Base-by-base conservation (phyloP, 2,888 invertebrate genomes). In the Pseudococcus viburni region DNA sequence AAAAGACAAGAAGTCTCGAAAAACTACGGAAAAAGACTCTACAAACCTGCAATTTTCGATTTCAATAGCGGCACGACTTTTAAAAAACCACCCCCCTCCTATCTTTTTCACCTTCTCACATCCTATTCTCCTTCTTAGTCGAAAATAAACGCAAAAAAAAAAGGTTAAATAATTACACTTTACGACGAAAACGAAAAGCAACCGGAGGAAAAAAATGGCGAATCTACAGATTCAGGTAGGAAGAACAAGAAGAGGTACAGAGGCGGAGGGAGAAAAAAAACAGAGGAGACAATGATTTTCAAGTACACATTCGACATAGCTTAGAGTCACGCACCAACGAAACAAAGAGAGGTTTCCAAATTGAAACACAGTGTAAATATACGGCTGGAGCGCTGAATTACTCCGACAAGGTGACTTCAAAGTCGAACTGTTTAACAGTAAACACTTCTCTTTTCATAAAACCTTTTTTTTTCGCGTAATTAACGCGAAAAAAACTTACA, bases 281-380 rank as follows among this genome's bases (percentile, higher is more conserved):
- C 17, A 8, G 12, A 64, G 26, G 33, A 39, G 59, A 86, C 39
- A 86, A 86, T 55, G 39, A 42, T 86, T 86, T 86, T 86, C 64
- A 68, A 86, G 86, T 85, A 85, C 86, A 86, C 86, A 86, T 86
- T 68, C 39, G 86, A 59, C 68, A 86, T 86, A 86, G 86, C 86
- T 86, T 68, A 59, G 17, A 86, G 86, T 86, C 86, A 86, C 86
- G 86, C 86, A 86, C 64, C 26, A 68, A 86, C 68, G 64, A 86
- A 68, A 86, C 68, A 68, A 86, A 59, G 86, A 86, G 42, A 86
- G 42, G 84, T 86, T 86, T 86, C 86, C 68, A 86, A 86, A 86
- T 86, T 86, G 86, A 86, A 86, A 86, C 55, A 64, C 86, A 86
- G 86, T 64, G 86, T 86, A 86, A 86, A 86, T 86, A 86, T 86